Evolutionary conservation across 2,113 vertebrate species (phyloP).

Genomic region (Notarius quadriscutis): DNA sequence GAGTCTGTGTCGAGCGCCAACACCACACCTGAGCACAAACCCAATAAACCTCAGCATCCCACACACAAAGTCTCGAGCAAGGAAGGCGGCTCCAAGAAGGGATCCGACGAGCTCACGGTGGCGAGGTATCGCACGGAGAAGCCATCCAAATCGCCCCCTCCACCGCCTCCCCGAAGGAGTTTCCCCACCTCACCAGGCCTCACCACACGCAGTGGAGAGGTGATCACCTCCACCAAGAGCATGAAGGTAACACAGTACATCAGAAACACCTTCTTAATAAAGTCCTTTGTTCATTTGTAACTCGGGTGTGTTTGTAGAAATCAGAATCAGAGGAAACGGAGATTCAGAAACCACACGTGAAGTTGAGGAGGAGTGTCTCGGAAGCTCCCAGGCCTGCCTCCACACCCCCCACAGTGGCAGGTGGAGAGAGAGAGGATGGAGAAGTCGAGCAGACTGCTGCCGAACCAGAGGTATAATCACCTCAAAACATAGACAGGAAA

Average conservation of each 20-base stretch:
- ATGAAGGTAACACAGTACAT: slow-evolving; percentile 66
- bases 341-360: slow-evolving; percentile 86
- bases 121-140: slow-evolving; percentile 94
- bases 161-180: slow-evolving; percentile 89
- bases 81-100: slow-evolving; percentile 83
- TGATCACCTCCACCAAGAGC: slow-evolving; percentile 88
- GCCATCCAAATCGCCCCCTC: slow-evolving; percentile 93
- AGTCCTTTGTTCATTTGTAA: background rate
- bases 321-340: slow-evolving; percentile 89
- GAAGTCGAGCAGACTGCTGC: slow-evolving; percentile 86
- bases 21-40: slow-evolving; percentile 83
- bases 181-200: slow-evolving; percentile 92
- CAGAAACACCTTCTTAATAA: background rate
- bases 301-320: slow-evolving; percentile 72
- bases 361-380: slow-evolving; percentile 85
- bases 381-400: slow-evolving; percentile 92
- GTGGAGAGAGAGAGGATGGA: slow-evolving; percentile 81
- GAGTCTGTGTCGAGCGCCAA: slow-evolving; percentile 56
- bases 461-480: slow-evolving; percentile 81
- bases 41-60: slow-evolving; percentile 77
- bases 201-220: slow-evolving; percentile 89
- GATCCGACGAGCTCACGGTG: slow-evolving; percentile 93
- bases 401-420: slow-evolving; percentile 86
- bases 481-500: background rate
- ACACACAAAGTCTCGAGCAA: slow-evolving; percentile 81